Conservation (phyloP, 1,140 invertebrate species). For the Drosophila nigromelanica region DNA sequence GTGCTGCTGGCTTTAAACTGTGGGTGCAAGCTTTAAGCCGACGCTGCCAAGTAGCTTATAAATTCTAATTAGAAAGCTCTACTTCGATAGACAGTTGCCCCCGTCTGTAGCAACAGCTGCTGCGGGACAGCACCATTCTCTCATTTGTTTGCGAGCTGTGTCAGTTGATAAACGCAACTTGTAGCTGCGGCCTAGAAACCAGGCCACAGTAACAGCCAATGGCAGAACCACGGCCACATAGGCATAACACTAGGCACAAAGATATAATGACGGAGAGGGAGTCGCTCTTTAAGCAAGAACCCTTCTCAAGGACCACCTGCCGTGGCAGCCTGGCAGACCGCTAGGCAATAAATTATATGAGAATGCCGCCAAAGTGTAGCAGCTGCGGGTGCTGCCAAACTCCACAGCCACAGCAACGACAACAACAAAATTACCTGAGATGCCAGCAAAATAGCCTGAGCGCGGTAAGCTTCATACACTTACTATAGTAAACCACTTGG, state of each 20-base stretch:
- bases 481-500: conserved; percentile 27
- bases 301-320: conserved; percentile 37
- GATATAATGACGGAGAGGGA: neutral
- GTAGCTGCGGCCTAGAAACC: conserved; percentile 63
- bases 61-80: conserved; percentile 70
- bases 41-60: conserved; percentile 45
- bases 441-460: conserved; percentile 29
- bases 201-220: conserved; percentile 21
- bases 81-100: conserved; percentile 51
- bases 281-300: conserved; percentile 4
- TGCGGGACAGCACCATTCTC: neutral
- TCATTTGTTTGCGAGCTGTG: conserved; percentile 64
- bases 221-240: conserved; percentile 18
- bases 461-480: conserved; percentile 35
- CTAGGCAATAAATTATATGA: conserved; percentile 78
- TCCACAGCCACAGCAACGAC: conserved; percentile 26
- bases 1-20: conserved; percentile 32
- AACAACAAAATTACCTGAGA: conserved; percentile 45
- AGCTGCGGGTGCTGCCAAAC: conserved; percentile 68
- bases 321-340: conserved; percentile 45
- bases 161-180: conserved; percentile 78
- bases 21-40: conserved; percentile 48
- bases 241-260: conserved; percentile 17
- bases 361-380: conserved; percentile 79
- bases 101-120: neutral